Base-by-base conservation (phyloP, 2,113 vertebrate species). In the Carassius carassius region DNA sequence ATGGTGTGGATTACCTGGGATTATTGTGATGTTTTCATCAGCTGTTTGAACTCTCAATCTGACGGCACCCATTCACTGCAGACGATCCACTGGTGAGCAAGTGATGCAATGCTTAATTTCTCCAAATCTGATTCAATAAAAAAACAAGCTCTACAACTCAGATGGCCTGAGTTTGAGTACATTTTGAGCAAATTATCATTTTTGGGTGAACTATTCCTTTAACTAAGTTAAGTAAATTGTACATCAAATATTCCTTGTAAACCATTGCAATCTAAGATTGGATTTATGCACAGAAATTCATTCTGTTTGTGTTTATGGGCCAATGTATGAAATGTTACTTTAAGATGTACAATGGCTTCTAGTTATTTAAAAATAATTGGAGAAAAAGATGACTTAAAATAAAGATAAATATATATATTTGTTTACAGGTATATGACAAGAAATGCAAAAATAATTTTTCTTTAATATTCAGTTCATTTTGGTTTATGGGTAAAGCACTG, bases 401-500 rank as follows among this genome's bases (percentile, higher is more conserved):
- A 29, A 29, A 29, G 29, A 58, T n/a, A n/a, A 58, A 77, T 4
- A 7, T 9, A 14, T 9, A 25, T 2, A 9, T 67, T 1, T 23
- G 3, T 74, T 74, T 74, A 75, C 5, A 75, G 25, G 74, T 19
- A 77, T 32, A 35, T 17, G 25, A 77, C 29, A 77, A 63, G n/a
- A 77, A 77, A 44, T 9, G 5, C n/a, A 63, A 25, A 25, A 63
- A 41, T 17, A 63, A 11, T 2, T 4, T 62, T 62, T 79, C 58
- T 63, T 79, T 25, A 58, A 62, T 47, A 21, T 67, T 32, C n/a
- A 65, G 60, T 80, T 47, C 51, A 81, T 32, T 21, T 35, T 32
- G 63, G n/a, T 78, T 75, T 13, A 47, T 79, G 29, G 47, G 17
- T 85, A 23, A 65, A 32, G 25, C 23, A 37, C 29, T 63, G 70